Conservation (phyloP, 2,888 invertebrate genomes). For the Cantharis nigra region DNA sequence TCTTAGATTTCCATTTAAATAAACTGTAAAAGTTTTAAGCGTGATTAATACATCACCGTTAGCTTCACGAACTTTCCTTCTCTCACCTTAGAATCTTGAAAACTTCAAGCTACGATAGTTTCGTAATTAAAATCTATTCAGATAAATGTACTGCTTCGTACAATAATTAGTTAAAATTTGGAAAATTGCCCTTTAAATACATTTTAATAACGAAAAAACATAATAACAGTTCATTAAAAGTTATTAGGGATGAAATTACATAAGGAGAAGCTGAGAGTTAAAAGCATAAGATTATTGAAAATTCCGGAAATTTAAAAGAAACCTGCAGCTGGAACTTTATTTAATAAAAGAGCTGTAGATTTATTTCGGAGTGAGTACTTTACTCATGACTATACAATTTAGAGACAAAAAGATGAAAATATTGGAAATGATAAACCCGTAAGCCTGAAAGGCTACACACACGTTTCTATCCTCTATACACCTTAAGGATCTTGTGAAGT, state of each 20-base stretch:
- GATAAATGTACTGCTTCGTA: background rate
- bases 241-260: background rate
- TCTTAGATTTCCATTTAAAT: background rate
- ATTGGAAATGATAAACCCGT: background rate
- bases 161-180: background rate
- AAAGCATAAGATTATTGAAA: background rate
- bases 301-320: background rate
- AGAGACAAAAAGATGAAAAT: background rate
- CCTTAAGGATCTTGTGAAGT: background rate
- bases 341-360: background rate
- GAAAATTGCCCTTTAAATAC: background rate
- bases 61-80: background rate
- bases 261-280: background rate
- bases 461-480: background rate
- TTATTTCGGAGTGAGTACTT: background rate
- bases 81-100: background rate
- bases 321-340: background rate
- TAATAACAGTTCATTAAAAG: background rate
- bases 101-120: background rate
- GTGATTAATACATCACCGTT: background rate
- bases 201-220: background rate
- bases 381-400: background rate
- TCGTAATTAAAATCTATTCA: background rate
- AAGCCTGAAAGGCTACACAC: background rate
- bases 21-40: background rate